A percentile compares a stretch with the other conserved stretches of the same genome.
These are phyloP conservation scores for Carcina quercana DNA, from an alignment of 2,888 invertebrate genomes.

Conservation along the genomic window DNA sequence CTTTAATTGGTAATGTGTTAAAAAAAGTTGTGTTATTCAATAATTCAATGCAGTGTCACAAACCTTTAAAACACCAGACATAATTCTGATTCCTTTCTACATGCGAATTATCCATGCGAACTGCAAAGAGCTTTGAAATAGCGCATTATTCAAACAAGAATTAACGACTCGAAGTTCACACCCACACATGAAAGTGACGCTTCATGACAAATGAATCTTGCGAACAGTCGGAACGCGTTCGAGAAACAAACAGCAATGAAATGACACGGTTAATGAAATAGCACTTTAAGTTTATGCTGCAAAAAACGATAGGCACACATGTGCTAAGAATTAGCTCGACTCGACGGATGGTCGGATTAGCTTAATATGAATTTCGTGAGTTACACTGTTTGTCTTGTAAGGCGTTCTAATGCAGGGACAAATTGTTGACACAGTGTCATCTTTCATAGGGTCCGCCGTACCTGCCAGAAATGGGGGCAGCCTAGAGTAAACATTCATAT, in stretches of 20 bases:
- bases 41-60: too few species aligned
- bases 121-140: constrained; percentile 2
- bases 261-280: constrained; percentile 64
- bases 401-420: constrained; percentile 60
- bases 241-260: constrained; percentile 32
- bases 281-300: constrained; percentile 58
- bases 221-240: constrained; percentile 14
- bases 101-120: neutral
- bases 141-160: constrained; percentile 4
- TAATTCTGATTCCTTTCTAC: neutral
- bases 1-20: too few species aligned
- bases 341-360: constrained; percentile 63
- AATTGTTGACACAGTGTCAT: constrained; percentile 69
- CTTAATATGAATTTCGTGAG: constrained; percentile 65
- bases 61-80: neutral
- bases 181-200: constrained; percentile 30
- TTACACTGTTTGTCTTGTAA: constrained; percentile 62
- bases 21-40: too few species aligned
- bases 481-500: constrained; percentile 24
- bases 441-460: constrained; percentile 61
- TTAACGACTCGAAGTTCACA: constrained; percentile 18
- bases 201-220: constrained; percentile 30
- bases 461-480: constrained; percentile 47
- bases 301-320: constrained; percentile 55
- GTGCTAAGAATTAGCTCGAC: constrained; percentile 56